Evolutionary conservation across 1,140 invertebrate genomes (phyloP).

Genomic region (Polyergus mexicanus): DNA sequence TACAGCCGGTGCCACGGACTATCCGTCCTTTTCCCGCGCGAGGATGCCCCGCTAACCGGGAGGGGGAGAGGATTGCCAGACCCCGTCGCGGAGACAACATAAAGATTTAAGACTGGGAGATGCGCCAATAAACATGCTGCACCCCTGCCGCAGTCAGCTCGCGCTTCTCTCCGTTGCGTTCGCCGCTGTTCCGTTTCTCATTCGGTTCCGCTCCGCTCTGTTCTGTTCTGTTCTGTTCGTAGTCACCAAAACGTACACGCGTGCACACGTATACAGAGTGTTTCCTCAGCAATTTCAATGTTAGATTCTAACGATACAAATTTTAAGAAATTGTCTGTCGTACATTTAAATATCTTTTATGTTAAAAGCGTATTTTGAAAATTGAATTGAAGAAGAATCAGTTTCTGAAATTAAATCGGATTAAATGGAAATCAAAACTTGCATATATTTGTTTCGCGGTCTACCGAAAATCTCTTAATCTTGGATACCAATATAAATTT

Average conservation of each 20-base stretch:
- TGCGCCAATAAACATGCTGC: constrained; percentile 86
- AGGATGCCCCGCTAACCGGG: constrained; percentile 49
- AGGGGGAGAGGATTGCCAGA: constrained; percentile 71
- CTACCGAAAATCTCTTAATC: no score
- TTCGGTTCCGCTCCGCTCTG: constrained; percentile 80
- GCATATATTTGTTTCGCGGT: background rate
- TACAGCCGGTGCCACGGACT: constrained; percentile 10
- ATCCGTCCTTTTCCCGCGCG: constrained; percentile 62
- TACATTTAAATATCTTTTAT: background rate
- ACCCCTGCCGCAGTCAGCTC: constrained; percentile 75
- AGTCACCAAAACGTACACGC: constrained; percentile 32
- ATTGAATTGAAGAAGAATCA: background rate
- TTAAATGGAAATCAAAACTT: background rate
- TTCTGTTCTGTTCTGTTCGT: constrained; percentile 63
- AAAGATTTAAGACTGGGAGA: constrained; percentile 86
- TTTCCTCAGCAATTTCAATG: constrained; percentile 19
- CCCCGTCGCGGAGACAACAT: constrained; percentile 86
- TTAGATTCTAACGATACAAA: background rate
- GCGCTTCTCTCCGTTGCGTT: constrained; percentile 79
- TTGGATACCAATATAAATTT: no score
- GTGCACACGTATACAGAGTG: constrained; percentile 50
- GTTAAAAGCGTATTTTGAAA: background rate
- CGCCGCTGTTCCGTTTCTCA: constrained; percentile 79
- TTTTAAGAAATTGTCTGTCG: background rate
- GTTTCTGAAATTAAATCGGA: background rate